Evolutionary conservation across 2,113 vertebrate genomes (phyloP).

Genomic region (Megalops atlanticus): DNA sequence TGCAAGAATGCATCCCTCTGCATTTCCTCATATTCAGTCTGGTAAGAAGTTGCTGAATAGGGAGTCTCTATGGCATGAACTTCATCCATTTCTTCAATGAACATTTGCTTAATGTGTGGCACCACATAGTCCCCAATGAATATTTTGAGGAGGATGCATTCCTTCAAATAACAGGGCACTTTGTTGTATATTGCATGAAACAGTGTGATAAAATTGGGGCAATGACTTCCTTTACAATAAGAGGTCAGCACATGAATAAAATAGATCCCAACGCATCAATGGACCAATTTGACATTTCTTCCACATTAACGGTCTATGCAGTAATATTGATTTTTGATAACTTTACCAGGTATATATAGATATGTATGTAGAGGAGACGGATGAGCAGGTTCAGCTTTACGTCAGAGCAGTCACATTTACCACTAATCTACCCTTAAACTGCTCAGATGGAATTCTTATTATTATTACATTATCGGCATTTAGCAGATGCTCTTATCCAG

Average conservation of each 20-base stretch:
- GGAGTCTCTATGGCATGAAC: background rate
- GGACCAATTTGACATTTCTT: too few relatives aligned
- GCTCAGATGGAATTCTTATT: too few relatives aligned
- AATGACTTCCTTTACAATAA: background rate
- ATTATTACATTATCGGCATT: too few relatives aligned
- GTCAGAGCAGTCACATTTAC: constrained; percentile 29
- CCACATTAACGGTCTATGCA: background rate
- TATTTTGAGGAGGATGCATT: background rate
- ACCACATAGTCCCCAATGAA: too few relatives aligned
- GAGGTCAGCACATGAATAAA: background rate
- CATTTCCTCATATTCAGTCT: too few relatives aligned
- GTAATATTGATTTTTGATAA: constrained; percentile 1
- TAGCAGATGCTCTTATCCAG: too few relatives aligned
- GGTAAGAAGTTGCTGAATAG: too few relatives aligned
- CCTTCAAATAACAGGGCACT: background rate
- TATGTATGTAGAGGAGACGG: too few relatives aligned
- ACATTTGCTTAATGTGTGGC: too few relatives aligned
- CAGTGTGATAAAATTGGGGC: background rate
- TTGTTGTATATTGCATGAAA: background rate
- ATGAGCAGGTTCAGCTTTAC: constrained; percentile 28
- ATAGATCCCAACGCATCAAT: background rate
- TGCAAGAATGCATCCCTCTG: too few relatives aligned
- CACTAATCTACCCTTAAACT: too few relatives aligned
- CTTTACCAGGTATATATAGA: too few relatives aligned
- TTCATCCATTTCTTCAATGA: background rate